phyloP scores from a whole-genome alignment of 1,140 invertebrate species.

The Drosophila oshimai region DNA sequence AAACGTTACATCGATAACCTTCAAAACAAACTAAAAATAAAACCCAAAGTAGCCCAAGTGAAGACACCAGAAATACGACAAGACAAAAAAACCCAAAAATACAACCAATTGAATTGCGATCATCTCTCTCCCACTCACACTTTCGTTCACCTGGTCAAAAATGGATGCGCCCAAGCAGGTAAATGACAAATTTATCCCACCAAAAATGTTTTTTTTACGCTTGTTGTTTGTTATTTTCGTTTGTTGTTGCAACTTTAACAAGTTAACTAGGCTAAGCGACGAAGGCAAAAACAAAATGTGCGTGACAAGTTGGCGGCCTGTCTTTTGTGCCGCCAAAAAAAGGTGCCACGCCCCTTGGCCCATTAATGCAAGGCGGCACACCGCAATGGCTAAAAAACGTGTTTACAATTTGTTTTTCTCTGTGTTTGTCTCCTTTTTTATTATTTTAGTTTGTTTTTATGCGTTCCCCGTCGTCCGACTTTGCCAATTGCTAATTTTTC shows the following conservation, averaged over 20 bases:
- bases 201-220: slow-evolving; percentile 12
- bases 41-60: slow-evolving; percentile 28
- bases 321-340: slow-evolving; percentile 55
- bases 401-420: slow-evolving; percentile 63
- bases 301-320: slow-evolving; percentile 70
- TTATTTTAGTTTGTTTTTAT: slow-evolving; percentile 33
- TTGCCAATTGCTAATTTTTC: slow-evolving; percentile 31
- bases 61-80: slow-evolving; percentile 18
- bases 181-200: slow-evolving; percentile 50
- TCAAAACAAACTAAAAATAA: slow-evolving; percentile 40
- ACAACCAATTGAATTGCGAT: slow-evolving; percentile 29
- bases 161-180: slow-evolving; percentile 75
- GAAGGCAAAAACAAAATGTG: slow-evolving; percentile 48
- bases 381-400: slow-evolving; percentile 46
- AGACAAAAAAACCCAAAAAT: slow-evolving; percentile 3
- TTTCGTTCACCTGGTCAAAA: slow-evolving; percentile 29
- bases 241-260: slow-evolving; percentile 43
- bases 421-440: slow-evolving; percentile 27
- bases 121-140: slow-evolving; percentile 7
- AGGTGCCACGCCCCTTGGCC: slow-evolving; percentile 37
- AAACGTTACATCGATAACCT: slow-evolving; percentile 35
- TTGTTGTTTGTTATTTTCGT: slow-evolving; percentile 30
- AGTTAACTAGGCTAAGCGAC: slow-evolving; percentile 69
- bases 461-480: not conserved
- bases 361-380: slow-evolving; percentile 40